phyloP scores from a whole-genome alignment of 2,888 invertebrate genomes.

The Chymomyza fuscimana region DNA sequence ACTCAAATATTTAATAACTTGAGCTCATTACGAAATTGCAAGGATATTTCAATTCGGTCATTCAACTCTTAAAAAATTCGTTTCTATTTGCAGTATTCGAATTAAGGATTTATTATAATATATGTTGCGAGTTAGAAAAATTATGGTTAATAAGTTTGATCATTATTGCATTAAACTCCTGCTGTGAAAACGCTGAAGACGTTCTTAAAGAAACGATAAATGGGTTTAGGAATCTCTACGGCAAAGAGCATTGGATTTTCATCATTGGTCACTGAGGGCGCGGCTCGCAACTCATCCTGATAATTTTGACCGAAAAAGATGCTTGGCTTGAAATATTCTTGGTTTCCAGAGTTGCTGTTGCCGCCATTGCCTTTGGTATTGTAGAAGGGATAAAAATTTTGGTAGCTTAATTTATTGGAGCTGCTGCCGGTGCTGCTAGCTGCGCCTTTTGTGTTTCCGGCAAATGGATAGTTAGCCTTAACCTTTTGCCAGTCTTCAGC shows the following conservation, averaged over 20 bases:
- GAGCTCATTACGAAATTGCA: neutral
- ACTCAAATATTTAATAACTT: neutral
- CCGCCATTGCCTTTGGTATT: neutral
- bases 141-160: neutral
- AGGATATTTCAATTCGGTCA: neutral
- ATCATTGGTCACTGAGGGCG: slow-evolving; percentile 30
- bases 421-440: neutral
- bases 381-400: neutral
- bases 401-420: neutral
- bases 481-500: neutral
- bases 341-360: neutral
- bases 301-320: slow-evolving; percentile 14
- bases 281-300: slow-evolving; percentile 31
- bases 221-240: slow-evolving; percentile 61
- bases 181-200: slow-evolving; percentile 56
- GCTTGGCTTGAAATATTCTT: slow-evolving; percentile 19
- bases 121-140: neutral
- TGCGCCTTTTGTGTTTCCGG: neutral
- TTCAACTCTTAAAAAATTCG: neutral
- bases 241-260: slow-evolving; percentile 55
- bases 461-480: neutral
- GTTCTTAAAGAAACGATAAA: slow-evolving; percentile 61
- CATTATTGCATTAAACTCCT: slow-evolving; percentile 14
- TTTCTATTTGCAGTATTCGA: neutral
- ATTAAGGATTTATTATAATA: slow-evolving; percentile 6